Evolutionary conservation across 2,797 vertebrate species (phyloP).

Genomic region (Intellagama lesueurii): DNA sequence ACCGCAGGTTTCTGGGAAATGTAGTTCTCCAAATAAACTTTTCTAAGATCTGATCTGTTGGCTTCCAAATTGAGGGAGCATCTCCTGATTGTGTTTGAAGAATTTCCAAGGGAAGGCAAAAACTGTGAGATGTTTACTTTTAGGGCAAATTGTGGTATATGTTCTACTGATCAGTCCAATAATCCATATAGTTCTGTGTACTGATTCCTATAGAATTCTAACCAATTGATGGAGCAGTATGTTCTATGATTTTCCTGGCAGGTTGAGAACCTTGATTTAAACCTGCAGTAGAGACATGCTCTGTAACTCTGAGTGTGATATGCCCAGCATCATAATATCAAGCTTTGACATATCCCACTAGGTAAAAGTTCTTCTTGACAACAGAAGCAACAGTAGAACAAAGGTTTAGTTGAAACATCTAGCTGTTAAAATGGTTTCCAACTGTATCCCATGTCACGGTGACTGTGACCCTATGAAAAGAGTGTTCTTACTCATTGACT

Average conservation of each 20-base stretch:
- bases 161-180: not conserved
- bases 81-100: too few relatives aligned
- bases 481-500: conserved; percentile 4
- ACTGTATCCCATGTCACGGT: not conserved
- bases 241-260: not conserved
- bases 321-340: not conserved
- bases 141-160: too few relatives aligned
- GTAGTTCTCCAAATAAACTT: too few relatives aligned
- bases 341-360: not conserved
- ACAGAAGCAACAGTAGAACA: not conserved
- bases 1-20: too few relatives aligned
- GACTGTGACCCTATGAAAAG: not conserved
- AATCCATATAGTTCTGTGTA: not conserved
- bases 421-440: not conserved
- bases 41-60: too few relatives aligned
- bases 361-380: not conserved
- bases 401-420: not conserved
- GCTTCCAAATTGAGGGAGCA: too few relatives aligned
- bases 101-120: not conserved
- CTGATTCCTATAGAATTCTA: not conserved
- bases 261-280: not conserved
- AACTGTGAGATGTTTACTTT: not conserved
- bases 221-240: not conserved
- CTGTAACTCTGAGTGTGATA: not conserved
- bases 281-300: not conserved